A percentile compares a stretch with the other conserved stretches of the same genome.
Conservation (phyloP, 2,797 vertebrate genomes). For the Ptychobarbus kaznakovi region DNA sequence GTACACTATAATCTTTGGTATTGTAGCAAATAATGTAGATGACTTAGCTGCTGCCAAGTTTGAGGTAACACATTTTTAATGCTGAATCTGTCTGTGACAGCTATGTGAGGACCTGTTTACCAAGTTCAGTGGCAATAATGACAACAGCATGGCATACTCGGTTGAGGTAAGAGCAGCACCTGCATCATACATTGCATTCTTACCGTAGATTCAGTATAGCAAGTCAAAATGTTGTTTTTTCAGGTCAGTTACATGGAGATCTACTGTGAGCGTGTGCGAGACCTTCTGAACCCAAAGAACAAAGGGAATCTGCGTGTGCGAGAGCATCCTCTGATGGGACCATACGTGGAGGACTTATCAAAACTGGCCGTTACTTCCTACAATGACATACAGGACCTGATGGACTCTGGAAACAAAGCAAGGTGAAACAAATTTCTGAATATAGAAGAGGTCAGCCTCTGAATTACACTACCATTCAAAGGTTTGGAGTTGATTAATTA, state of each 20-base stretch:
- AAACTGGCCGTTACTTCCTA: constrained; percentile 91
- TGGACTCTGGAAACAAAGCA: constrained; percentile 93
- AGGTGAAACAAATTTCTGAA: constrained; percentile 70
- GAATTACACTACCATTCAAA: not conserved
- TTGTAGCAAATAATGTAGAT: not conserved
- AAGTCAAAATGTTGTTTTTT: not conserved
- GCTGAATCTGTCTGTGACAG: constrained; percentile 63
- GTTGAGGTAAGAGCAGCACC: constrained; percentile 81
- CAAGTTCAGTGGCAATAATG: constrained; percentile 84
- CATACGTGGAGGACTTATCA: constrained; percentile 89
- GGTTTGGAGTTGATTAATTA: not conserved
- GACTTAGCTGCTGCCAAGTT: not conserved
- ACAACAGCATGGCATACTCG: constrained; percentile 89
- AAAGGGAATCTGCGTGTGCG: constrained; percentile 89
- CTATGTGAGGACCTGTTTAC: constrained; percentile 91
- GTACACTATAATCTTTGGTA: not conserved
- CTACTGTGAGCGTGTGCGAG: constrained; percentile 88
- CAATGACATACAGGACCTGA: constrained; percentile 89
- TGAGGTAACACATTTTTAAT: not conserved
- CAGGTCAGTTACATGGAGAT: constrained; percentile 95
- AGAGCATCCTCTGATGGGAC: constrained; percentile 89
- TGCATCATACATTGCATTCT: not conserved
- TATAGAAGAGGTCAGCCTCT: not conserved
- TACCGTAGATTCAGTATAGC: not conserved
- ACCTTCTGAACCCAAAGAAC: constrained; percentile 90